Evolutionary conservation across 2,797 vertebrate species (phyloP).

Genomic region (Crocidura indochinensis): DNA sequence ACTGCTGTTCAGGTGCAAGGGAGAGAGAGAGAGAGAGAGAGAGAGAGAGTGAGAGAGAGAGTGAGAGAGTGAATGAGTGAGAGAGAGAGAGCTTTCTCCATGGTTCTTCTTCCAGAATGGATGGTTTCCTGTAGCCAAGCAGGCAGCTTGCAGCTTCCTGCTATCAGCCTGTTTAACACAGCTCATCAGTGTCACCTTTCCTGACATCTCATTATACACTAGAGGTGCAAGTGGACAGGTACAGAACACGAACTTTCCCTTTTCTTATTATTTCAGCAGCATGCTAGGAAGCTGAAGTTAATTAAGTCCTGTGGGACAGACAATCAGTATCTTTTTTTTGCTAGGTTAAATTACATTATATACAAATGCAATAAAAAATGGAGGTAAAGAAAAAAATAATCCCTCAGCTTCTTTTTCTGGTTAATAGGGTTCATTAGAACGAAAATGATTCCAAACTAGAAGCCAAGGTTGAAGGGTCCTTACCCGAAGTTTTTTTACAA

Average conservation of each 20-base stretch:
- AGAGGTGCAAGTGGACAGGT: constrained; percentile 90
- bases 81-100: constrained; percentile 67
- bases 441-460: constrained; percentile 84
- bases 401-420: constrained; percentile 80
- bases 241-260: constrained; percentile 86
- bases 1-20: constrained; percentile 53
- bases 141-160: constrained; percentile 75
- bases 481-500: constrained; percentile 83
- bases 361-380: constrained; percentile 83
- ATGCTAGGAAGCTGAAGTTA: constrained; percentile 88
- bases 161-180: constrained; percentile 77
- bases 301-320: constrained; percentile 92
- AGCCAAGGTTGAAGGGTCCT: constrained; percentile 79
- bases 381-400: constrained; percentile 57
- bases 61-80: no score
- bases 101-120: constrained; percentile 65
- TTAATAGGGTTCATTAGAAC: constrained; percentile 87
- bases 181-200: constrained; percentile 87
- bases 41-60: no score
- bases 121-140: constrained; percentile 80
- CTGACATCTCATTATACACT: constrained; percentile 89
- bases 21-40: not conserved
- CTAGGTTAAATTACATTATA: constrained; percentile 89
- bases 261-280: constrained; percentile 84
- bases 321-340: constrained; percentile 84